Conservation (phyloP, 2,888 invertebrate genomes). For the Heteromyza rotundicornis region DNA sequence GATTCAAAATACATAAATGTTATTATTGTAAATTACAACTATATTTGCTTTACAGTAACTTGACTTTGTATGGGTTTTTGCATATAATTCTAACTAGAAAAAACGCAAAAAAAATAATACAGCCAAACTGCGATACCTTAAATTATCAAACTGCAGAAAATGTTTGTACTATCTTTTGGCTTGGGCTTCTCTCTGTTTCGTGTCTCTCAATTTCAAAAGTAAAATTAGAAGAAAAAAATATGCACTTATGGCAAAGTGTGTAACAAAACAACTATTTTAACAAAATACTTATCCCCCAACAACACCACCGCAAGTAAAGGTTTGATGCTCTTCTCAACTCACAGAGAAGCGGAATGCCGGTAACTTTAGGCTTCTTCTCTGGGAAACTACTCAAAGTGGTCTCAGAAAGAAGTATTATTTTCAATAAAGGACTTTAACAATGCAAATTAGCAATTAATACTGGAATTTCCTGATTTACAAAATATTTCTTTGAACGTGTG, state of each 20-base stretch:
- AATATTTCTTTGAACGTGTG: no score
- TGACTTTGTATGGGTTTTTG: background rate
- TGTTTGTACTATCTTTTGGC: no score
- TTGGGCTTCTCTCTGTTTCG: background rate
- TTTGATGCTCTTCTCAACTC: background rate
- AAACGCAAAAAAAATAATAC: conserved; percentile 11
- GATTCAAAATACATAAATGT: background rate
- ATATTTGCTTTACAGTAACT: background rate
- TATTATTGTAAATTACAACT: background rate
- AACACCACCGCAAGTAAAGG: conserved; percentile 3
- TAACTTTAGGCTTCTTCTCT: no score
- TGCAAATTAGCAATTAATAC: no score
- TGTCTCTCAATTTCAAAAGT: background rate
- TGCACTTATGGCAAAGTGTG: background rate
- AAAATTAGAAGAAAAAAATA: background rate
- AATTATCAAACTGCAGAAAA: no score
- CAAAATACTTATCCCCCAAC: no score
- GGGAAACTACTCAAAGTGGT: no score
- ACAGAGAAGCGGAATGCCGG: no score
- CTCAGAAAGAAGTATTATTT: no score
- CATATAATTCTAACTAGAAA: background rate
- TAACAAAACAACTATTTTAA: background rate
- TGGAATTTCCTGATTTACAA: no score
- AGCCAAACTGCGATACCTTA: conserved; percentile 30
- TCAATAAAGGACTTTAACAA: no score